Evolutionary conservation across 2,113 vertebrate genomes (phyloP).

Genomic region (Rattus rattus): DNA sequence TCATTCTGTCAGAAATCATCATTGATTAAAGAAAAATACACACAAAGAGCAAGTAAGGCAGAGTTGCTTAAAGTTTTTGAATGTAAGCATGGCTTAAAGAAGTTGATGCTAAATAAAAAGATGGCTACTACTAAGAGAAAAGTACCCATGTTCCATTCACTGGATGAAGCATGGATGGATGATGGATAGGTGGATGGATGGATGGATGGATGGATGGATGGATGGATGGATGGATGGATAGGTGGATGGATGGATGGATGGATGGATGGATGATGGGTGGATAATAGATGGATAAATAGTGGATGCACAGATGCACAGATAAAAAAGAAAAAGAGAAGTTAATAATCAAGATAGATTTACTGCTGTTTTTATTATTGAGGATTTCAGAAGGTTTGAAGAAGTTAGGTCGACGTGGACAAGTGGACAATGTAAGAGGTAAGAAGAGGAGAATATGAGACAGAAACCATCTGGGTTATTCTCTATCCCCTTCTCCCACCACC

Average conservation of each 20-base stretch:
- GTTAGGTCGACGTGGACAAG: neutral
- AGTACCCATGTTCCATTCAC: neutral
- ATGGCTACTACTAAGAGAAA: slow-evolving; percentile 4
- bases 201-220: neutral
- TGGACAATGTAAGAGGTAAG: neutral
- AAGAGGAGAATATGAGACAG: neutral
- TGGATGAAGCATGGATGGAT: neutral
- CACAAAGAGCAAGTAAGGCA: neutral
- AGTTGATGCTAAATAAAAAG: neutral
- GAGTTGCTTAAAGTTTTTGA: neutral
- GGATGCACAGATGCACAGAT: neutral
- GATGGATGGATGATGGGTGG: neutral
- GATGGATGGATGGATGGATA: neutral
- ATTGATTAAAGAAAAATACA: neutral
- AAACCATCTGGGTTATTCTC: neutral
- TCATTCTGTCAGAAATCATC: neutral
- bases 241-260: too few relatives aligned
- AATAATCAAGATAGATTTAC: neutral
- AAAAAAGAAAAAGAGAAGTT: too few relatives aligned
- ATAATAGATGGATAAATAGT: too few relatives aligned
- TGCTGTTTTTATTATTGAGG: neutral
- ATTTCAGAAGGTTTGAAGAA: neutral
- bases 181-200: neutral
- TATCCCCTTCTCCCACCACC: neutral
- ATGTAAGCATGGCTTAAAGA: neutral